Evolutionary conservation across 2,113 vertebrate genomes (phyloP).

Genomic region (Trachemys scripta): DNA sequence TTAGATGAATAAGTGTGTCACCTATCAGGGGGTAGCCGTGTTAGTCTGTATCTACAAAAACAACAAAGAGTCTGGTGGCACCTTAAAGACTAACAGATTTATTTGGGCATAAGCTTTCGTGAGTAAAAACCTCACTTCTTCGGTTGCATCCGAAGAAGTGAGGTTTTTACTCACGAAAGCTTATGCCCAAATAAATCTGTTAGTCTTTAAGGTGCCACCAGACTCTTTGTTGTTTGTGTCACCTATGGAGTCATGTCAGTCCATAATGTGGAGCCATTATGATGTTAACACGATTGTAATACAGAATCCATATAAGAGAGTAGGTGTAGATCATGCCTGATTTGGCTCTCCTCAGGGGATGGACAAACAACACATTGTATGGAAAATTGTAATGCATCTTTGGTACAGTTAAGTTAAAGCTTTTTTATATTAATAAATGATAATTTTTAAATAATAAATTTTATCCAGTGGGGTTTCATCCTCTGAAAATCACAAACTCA

Average conservation of each 20-base stretch:
- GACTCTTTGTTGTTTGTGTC: no score
- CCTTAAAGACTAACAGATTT: no score
- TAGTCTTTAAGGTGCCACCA: no score
- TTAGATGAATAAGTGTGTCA: neutral
- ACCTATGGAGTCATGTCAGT: neutral
- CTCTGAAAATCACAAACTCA: neutral
- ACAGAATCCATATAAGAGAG: rapidly evolving
- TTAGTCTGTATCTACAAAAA: no score
- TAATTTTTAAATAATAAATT: neutral
- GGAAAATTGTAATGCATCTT: neutral
- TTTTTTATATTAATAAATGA: neutral
- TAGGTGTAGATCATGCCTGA: neutral
- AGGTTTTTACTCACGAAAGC: no score
- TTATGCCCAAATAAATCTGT: no score
- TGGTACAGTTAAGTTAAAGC: neutral
- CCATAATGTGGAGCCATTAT: neutral
- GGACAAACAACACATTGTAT: neutral
- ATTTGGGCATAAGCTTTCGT: no score
- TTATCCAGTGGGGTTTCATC: neutral
- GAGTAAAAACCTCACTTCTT: no score
- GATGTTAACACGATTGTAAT: neutral
- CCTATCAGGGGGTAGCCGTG: no score
- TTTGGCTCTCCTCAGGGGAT: neutral
- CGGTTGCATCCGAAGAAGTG: no score
- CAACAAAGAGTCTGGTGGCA: no score